A percentile compares a stretch with the other conserved stretches of the same genome.
Evolutionary conservation across 1,140 invertebrate genomes (phyloP).

Genomic region (Varroa destructor): DNA sequence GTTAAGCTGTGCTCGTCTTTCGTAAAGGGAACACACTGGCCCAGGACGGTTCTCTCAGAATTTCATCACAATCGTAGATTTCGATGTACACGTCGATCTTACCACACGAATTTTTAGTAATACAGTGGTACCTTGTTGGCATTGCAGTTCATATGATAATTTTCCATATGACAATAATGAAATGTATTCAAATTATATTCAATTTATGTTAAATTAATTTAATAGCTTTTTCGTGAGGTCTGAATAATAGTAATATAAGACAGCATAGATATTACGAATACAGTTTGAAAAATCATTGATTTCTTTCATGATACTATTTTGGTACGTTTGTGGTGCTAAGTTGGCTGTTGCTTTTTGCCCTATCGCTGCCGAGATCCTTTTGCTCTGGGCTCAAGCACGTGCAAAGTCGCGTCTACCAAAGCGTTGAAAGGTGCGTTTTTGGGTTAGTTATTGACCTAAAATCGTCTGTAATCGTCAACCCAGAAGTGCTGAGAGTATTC

Average conservation of each 20-base stretch:
- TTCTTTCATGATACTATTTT: not conserved
- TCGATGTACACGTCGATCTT: conserved; percentile 24
- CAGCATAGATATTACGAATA: not conserved
- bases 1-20: too few species aligned
- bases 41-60: not conserved
- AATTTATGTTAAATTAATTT: too few species aligned
- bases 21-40: too few species aligned
- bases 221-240: too few species aligned
- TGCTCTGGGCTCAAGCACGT: conserved; percentile 10
- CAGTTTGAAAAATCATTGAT: not conserved
- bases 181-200: too few species aligned
- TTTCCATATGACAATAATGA: too few species aligned
- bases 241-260: too few species aligned
- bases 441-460: too few species aligned
- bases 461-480: too few species aligned
- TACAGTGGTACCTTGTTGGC: not conserved
- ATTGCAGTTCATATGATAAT: not conserved
- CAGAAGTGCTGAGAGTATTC: too few species aligned
- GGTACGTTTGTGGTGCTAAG: not conserved
- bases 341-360: not conserved
- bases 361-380: conserved; percentile 5
- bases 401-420: conserved; percentile 1
- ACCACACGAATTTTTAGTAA: not conserved
- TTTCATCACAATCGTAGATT: conserved; percentile 10
- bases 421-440: conserved; percentile 21